phyloP scores from a whole-genome alignment of 2,888 invertebrate species.

The Peribatodes rhomboidaria region DNA sequence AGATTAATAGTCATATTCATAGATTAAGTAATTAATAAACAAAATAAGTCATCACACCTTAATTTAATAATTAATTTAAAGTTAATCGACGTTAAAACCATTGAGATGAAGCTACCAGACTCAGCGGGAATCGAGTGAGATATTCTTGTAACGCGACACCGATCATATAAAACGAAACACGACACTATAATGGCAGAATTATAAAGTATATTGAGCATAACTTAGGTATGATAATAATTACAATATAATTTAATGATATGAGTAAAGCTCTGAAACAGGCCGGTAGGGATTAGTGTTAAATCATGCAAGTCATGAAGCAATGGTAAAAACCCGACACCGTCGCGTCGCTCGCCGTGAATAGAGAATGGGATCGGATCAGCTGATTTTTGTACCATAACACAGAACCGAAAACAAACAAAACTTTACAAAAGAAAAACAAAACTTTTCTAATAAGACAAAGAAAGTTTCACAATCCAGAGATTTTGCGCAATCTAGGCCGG shows the following conservation, averaged over 20 bases:
- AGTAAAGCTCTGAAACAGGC: slow-evolving; percentile 29
- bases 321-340: slow-evolving; percentile 26
- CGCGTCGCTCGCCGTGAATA: slow-evolving; percentile 21
- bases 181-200: slow-evolving; percentile 35
- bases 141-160: slow-evolving; percentile 28
- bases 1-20: slow-evolving; percentile 28
- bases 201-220: slow-evolving; percentile 26
- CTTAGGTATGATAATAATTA: slow-evolving; percentile 20
- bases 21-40: slow-evolving; percentile 29
- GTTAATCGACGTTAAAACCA: slow-evolving; percentile 21
- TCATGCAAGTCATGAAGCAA: slow-evolving; percentile 40
- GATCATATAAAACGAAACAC: slow-evolving; percentile 22
- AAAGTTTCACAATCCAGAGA: slow-evolving; percentile 20
- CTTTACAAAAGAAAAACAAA: slow-evolving; percentile 29
- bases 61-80: slow-evolving; percentile 34
- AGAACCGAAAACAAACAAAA: slow-evolving; percentile 30
- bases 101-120: slow-evolving; percentile 30
- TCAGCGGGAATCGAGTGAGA: slow-evolving; percentile 26
- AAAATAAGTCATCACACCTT: slow-evolving; percentile 32
- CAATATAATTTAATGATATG: slow-evolving; percentile 28
- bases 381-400: slow-evolving; percentile 43
- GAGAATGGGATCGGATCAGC: slow-evolving; percentile 43
- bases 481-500: slow-evolving; percentile 19
- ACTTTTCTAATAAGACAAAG: slow-evolving; percentile 33
- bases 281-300: slow-evolving; percentile 29